Conservation (phyloP, 2,797 vertebrate genomes). For the Thaleichthys pacificus region DNA sequence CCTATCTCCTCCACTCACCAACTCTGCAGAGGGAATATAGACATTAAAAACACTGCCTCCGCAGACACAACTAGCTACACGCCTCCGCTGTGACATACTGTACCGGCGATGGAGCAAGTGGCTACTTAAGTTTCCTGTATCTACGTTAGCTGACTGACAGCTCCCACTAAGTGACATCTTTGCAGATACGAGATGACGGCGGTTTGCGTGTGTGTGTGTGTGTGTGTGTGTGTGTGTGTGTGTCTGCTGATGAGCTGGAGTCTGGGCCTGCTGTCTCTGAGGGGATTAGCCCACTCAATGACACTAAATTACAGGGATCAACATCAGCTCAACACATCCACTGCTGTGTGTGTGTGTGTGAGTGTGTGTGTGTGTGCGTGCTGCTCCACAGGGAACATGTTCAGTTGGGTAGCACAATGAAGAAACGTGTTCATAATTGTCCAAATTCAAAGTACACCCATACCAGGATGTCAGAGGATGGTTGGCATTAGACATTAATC, state of each 20-base stretch:
- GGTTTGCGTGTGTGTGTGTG: neutral
- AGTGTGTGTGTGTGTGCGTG: conserved; percentile 15
- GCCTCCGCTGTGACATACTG: conserved; percentile 61
- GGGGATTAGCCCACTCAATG: conserved; percentile 80
- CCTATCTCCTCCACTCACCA: conserved; percentile 62
- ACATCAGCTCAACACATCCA: conserved; percentile 75
- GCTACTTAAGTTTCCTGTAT: conserved; percentile 27
- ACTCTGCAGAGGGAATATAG: conserved; percentile 67
- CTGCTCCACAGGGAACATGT: conserved; percentile 67
- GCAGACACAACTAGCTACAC: conserved; percentile 75
- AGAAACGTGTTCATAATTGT: conserved; percentile 50
- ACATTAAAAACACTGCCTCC: conserved; percentile 70
- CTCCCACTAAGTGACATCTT: conserved; percentile 50
- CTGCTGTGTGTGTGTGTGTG: conserved; percentile 58
- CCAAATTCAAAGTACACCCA: neutral
- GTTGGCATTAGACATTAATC: neutral
- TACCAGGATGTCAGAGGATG: neutral
- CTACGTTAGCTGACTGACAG: conserved; percentile 60
- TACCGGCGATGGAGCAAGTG: conserved; percentile 53
- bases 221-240: neutral
- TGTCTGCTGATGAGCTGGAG: conserved; percentile 68
- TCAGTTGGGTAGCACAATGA: conserved; percentile 64
- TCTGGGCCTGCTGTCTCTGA: conserved; percentile 72
- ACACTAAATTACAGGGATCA: conserved; percentile 80
- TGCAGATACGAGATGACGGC: conserved; percentile 49